phyloP scores from a whole-genome alignment of 2,113 vertebrate species.

The Crotalus horridus region DNA sequence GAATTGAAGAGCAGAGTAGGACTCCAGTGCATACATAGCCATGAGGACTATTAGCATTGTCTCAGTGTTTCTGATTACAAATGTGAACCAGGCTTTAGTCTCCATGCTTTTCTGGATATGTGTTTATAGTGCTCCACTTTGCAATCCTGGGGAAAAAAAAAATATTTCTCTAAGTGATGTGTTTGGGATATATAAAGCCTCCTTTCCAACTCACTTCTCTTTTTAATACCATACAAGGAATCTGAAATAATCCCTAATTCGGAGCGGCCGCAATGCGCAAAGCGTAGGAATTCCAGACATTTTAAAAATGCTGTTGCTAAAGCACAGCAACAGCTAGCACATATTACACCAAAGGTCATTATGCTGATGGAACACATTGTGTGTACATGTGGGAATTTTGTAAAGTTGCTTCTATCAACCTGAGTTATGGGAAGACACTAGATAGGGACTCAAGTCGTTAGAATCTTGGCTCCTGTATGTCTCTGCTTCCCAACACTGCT shows the following conservation, averaged over 20 bases:
- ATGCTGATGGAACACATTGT: neutral
- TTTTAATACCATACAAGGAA: neutral
- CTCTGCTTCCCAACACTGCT: neutral
- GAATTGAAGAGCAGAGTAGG: neutral
- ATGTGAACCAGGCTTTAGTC: neutral
- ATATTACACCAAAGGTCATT: neutral
- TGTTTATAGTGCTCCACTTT: neutral
- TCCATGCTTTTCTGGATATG: neutral
- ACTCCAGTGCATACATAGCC: neutral
- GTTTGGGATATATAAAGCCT: neutral
- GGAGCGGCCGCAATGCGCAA: neutral
- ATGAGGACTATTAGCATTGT: neutral
- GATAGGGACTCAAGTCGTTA: neutral
- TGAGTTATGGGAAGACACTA: neutral
- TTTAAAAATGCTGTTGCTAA: neutral
- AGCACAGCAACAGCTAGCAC: neutral
- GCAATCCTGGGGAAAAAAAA: neutral
- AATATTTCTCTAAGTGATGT: neutral
- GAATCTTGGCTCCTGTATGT: neutral
- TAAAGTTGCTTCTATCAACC: neutral
- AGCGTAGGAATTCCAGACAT: neutral
- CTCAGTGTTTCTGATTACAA: neutral
- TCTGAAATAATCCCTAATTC: neutral
- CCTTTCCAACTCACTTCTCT: neutral
- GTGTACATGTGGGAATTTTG: neutral